These are phyloP conservation scores for Caenorhabditis angaria DNA, from an alignment of 2,888 invertebrate species.

Conservation along the genomic window DNA sequence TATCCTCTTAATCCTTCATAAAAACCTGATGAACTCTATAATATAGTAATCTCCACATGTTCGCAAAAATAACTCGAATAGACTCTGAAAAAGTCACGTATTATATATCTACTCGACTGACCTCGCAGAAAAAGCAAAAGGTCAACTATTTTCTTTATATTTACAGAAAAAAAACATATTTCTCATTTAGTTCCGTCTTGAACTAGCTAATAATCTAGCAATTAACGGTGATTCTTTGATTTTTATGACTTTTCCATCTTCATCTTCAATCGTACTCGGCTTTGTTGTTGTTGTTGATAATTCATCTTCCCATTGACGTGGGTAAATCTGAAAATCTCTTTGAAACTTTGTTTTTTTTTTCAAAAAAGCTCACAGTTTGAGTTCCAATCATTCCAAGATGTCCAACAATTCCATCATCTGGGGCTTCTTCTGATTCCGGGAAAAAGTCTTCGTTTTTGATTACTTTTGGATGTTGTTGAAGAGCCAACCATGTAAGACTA, in stretches of 20 bases:
- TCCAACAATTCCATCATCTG: not conserved
- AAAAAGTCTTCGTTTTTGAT: not conserved
- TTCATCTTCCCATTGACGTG: not conserved
- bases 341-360: no score
- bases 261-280: not conserved
- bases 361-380: not conserved
- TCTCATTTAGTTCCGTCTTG: not conserved
- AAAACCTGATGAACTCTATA: no score
- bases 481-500: not conserved
- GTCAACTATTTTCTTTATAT: no score
- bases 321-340: not conserved
- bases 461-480: not conserved
- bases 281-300: not conserved
- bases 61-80: no score
- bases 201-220: not conserved
- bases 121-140: no score
- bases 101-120: no score
- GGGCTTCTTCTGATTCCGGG: not conserved
- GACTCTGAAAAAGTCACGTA: no score
- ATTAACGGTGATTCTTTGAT: not conserved
- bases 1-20: no score
- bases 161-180: no score
- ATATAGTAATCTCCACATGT: no score
- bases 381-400: not conserved
- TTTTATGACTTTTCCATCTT: not conserved